These are phyloP conservation scores for Bettongia penicillata DNA, from an alignment of 2,113 vertebrate species.

Conservation along the genomic window DNA sequence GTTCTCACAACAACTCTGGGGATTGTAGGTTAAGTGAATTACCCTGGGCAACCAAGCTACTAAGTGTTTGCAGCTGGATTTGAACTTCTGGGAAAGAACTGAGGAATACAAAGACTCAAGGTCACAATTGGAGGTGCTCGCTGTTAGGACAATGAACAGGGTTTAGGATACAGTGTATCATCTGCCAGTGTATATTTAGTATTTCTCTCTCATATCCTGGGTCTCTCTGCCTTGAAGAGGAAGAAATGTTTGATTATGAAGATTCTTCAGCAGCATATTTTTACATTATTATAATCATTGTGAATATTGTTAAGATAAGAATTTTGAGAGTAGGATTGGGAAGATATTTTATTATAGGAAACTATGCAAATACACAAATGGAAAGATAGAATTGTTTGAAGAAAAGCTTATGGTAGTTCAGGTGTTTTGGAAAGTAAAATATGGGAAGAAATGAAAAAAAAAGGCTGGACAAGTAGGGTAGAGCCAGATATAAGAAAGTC, in stretches of 20 bases:
- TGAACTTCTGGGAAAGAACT: not conserved
- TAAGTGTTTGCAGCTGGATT: not conserved
- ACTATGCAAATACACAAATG: not conserved
- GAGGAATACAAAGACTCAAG: not conserved
- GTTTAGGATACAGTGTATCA: not conserved
- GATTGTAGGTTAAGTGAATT: not conserved
- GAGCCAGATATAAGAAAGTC: not conserved
- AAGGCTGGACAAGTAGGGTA: not conserved
- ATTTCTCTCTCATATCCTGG: not conserved
- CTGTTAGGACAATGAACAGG: not conserved
- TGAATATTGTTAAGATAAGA: not conserved
- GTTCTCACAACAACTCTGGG: not conserved
- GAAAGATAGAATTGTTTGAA: not conserved
- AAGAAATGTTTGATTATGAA: not conserved
- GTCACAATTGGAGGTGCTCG: not conserved
- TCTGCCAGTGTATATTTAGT: not conserved
- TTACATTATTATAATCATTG: not conserved
- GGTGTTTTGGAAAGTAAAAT: not conserved
- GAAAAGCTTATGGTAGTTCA: not conserved
- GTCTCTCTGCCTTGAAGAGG: not conserved
- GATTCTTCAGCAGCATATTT: not conserved
- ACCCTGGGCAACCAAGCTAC: not conserved
- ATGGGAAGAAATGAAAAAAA: not conserved
- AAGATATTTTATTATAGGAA: not conserved
- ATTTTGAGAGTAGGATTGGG: not conserved